A percentile compares a stretch with the other conserved stretches of the same genome.
phyloP scores from a whole-genome alignment of 30 jellyfish, hydroid and myxozoan species.

The Clytia hemisphaerica region DNA sequence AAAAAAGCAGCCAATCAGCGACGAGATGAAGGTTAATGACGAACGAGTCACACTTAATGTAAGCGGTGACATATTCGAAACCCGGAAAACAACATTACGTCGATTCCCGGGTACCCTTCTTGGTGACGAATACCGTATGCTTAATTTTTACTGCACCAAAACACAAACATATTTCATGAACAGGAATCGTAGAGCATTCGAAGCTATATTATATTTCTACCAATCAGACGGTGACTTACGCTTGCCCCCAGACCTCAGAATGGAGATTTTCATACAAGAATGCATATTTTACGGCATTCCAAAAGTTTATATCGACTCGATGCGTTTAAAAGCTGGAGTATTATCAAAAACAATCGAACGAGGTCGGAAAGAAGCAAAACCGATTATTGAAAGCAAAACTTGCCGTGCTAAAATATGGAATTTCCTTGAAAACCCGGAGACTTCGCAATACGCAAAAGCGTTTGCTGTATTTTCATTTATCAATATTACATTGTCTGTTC shows the following conservation, averaged over 20 bases:
- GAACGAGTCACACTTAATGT: neutral
- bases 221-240: slow-evolving; percentile 66
- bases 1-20: no score
- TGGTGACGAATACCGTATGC: neutral
- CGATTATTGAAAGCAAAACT: no score
- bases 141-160: neutral
- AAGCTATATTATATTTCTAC: slow-evolving; percentile 67
- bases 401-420: slow-evolving; percentile 28
- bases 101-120: no score
- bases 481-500: slow-evolving; percentile 44
- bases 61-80: no score
- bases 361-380: no score
- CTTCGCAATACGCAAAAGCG: slow-evolving; percentile 49
- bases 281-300: slow-evolving; percentile 64
- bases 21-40: no score
- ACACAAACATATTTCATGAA: slow-evolving; percentile 48
- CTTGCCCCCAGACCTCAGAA: slow-evolving; percentile 49
- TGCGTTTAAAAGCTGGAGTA: slow-evolving; percentile 58
- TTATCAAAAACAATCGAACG: no score
- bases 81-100: no score
- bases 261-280: slow-evolving; percentile 57
- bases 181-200: slow-evolving; percentile 66
- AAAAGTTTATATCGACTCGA: slow-evolving; percentile 13
- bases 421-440: slow-evolving; percentile 58
- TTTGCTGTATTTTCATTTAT: slow-evolving; percentile 51